These are phyloP conservation scores for Melipona bicolor DNA, from an alignment of 2,888 invertebrate species.

Conservation along the genomic window DNA sequence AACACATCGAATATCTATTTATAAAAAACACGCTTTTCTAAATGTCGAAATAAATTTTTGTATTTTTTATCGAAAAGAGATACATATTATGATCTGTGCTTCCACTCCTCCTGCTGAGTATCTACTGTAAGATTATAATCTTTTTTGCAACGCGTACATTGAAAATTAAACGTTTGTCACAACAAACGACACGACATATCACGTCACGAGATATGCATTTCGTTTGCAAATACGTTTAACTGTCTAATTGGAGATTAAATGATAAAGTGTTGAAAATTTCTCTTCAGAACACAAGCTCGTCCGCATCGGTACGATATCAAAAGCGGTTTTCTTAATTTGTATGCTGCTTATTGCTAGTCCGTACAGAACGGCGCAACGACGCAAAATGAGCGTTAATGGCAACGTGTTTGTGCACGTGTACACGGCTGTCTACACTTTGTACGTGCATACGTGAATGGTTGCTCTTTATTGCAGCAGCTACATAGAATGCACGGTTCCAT, in stretches of 20 bases:
- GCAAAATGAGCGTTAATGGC: slow-evolving; percentile 61
- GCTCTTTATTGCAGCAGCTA: background rate
- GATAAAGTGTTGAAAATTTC: no score
- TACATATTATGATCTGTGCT: background rate
- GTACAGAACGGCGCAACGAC: slow-evolving; percentile 53
- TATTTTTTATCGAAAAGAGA: background rate
- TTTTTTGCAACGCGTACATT: background rate
- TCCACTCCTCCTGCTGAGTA: background rate
- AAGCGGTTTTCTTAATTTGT: slow-evolving; percentile 54
- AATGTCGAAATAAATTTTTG: background rate
- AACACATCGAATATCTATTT: background rate
- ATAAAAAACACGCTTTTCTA: background rate
- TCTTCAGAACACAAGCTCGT: background rate
- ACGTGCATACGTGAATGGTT: background rate
- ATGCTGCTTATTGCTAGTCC: slow-evolving; percentile 45
- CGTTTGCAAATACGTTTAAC: background rate
- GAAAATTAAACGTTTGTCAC: background rate
- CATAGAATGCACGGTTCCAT: slow-evolving; percentile 3
- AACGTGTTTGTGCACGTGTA: slow-evolving; percentile 48
- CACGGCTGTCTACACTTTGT: background rate
- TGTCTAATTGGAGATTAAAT: no score
- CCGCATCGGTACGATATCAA: slow-evolving; percentile 10
- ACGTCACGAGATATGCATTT: background rate
- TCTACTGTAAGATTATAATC: background rate
- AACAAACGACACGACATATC: background rate